These are phyloP conservation scores for Polyergus mexicanus DNA, from an alignment of 1,140 invertebrate species.

Conservation along the genomic window DNA sequence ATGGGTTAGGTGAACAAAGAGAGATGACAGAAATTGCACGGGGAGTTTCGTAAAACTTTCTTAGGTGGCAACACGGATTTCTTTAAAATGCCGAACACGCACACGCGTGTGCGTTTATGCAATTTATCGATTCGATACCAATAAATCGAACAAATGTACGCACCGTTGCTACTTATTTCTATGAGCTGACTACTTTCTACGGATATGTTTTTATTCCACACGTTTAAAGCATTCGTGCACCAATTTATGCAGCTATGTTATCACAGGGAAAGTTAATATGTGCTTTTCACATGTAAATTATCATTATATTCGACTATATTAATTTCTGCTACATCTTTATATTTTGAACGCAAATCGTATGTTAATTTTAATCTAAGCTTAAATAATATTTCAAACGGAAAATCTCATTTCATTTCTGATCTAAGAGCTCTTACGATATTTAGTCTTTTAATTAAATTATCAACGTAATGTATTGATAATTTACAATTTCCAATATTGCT, in stretches of 20 bases:
- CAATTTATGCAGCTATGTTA: conserved; percentile 46
- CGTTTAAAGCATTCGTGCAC: conserved; percentile 2
- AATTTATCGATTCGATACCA: conserved; percentile 27
- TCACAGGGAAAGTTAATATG: conserved; percentile 59
- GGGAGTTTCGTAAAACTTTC: conserved; percentile 64
- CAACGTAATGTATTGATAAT: neutral
- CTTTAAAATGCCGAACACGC: conserved; percentile 1
- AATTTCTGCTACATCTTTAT: neutral
- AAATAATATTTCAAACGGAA: neutral
- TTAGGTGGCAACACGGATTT: conserved; percentile 63
- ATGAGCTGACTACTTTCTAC: conserved; percentile 58
- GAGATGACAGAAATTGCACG: neutral
- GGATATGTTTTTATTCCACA: conserved; percentile 45
- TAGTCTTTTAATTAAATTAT: conserved; percentile 11
- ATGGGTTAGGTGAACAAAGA: neutral
- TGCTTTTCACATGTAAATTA: conserved; percentile 25
- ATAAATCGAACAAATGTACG: neutral
- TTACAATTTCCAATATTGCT: conserved; percentile 9
- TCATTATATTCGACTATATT: neutral
- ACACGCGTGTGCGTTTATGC: too few relatives aligned
- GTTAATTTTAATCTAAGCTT: neutral
- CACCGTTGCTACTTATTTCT: conserved; percentile 12
- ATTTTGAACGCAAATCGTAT: neutral
- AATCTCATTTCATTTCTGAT: neutral
- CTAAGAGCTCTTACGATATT: conserved; percentile 14